Percentiles rank a stretch among this genome's conserved stretches.
Evolutionary conservation across 2,797 vertebrate species (phyloP).

Genomic region (Margarornis squamiger): DNA sequence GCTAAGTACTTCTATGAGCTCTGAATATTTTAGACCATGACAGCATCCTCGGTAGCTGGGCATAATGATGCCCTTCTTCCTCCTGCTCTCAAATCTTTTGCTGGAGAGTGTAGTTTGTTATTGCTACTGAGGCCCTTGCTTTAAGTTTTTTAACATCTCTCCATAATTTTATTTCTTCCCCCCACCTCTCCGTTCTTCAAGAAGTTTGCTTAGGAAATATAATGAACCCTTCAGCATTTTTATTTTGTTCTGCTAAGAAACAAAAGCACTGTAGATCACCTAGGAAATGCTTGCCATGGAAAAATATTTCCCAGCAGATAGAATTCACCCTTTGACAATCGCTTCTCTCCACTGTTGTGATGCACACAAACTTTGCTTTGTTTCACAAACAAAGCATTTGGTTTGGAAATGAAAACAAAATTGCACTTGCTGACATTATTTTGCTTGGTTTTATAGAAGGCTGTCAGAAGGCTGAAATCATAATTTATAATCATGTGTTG

Average conservation of each 20-base stretch:
- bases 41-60: not conserved
- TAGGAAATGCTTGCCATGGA: not conserved
- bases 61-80: not conserved
- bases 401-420: not conserved
- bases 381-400: not conserved
- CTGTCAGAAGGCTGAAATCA: not conserved
- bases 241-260: not conserved
- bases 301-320: not conserved
- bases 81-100: not conserved
- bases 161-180: not conserved
- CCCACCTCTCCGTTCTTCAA: not conserved
- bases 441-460: not conserved
- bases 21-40: conserved; percentile 12
- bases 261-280: not conserved
- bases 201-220: not conserved
- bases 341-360: not conserved
- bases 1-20: not conserved
- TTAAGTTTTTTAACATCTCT: not conserved
- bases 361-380: not conserved
- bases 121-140: not conserved
- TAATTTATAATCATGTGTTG: not conserved
- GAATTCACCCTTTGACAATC: not conserved
- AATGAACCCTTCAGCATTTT: not conserved
- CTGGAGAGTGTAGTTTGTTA: not conserved
- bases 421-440: not conserved